Evolutionary conservation across 2,888 invertebrate species (phyloP).

Genomic region (Torymus aiolomorphi): DNA sequence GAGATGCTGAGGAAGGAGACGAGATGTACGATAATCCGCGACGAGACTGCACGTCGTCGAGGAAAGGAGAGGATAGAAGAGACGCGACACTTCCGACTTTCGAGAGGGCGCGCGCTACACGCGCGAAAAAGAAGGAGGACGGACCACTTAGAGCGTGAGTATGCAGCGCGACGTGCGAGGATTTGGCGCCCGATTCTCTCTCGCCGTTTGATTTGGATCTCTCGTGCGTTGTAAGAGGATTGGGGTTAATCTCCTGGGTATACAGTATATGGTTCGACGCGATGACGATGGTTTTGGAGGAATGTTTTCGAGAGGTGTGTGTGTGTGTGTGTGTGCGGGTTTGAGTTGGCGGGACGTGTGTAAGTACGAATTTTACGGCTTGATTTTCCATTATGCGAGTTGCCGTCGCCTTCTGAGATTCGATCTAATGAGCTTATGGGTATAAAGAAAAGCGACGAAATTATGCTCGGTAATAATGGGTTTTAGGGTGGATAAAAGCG

Average conservation of each 20-base stretch:
- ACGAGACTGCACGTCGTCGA: conserved; percentile 52
- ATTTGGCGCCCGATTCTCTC: conserved; percentile 1
- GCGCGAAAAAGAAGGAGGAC: not conserved
- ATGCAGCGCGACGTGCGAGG: not conserved
- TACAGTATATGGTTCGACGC: conserved; percentile 11
- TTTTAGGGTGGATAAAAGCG: not conserved
- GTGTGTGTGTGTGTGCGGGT: too few relatives aligned
- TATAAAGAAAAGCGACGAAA: conserved; percentile 29
- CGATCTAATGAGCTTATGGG: conserved; percentile 1
- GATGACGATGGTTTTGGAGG: conserved; percentile 30
- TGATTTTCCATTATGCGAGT: too few relatives aligned
- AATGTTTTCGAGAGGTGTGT: not conserved
- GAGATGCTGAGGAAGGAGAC: not conserved
- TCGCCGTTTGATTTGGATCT: conserved; percentile 42
- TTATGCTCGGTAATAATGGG: conserved; percentile 9
- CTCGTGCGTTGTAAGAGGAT: conserved; percentile 13
- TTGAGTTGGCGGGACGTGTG: too few relatives aligned
- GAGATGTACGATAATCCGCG: conserved; percentile 46
- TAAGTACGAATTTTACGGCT: too few relatives aligned
- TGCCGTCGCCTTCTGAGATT: too few relatives aligned
- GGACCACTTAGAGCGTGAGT: conserved; percentile 27
- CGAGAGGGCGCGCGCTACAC: not conserved
- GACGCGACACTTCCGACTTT: conserved; percentile 47
- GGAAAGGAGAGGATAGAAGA: not conserved
- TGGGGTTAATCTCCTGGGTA: conserved; percentile 21